Conservation (phyloP, 2,888 invertebrate species). For the Lysandra bellargus region DNA sequence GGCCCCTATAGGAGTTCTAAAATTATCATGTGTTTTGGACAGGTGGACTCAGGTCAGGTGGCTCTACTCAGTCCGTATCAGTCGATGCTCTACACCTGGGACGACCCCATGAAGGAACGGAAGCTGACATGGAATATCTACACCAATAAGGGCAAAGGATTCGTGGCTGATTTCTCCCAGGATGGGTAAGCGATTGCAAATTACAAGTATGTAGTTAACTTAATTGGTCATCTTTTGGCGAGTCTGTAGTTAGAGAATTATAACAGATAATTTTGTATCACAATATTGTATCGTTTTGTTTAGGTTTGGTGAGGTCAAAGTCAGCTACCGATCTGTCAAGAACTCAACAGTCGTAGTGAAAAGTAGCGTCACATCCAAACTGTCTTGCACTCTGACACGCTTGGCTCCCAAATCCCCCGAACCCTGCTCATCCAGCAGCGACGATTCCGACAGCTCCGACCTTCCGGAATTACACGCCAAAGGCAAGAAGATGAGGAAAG, state of each 20-base stretch:
- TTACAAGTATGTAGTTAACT: no score
- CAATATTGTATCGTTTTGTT: slow-evolving; percentile 36
- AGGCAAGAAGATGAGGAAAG: slow-evolving; percentile 84
- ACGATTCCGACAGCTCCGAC: slow-evolving; percentile 76
- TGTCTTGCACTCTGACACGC: slow-evolving; percentile 78
- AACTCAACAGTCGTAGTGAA: slow-evolving; percentile 73
- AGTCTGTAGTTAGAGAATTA: no score
- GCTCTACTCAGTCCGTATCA: slow-evolving; percentile 88
- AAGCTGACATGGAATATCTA: slow-evolving; percentile 90
- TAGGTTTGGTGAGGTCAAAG: slow-evolving; percentile 85
- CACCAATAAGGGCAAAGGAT: slow-evolving; percentile 87
- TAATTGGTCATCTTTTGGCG: no score
- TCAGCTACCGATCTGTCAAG: slow-evolving; percentile 86
- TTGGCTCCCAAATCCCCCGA: slow-evolving; percentile 76
- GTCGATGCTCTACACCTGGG: slow-evolving; percentile 91
- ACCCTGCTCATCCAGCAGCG: slow-evolving; percentile 81
- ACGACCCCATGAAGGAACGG: slow-evolving; percentile 87
- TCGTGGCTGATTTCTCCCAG: slow-evolving; percentile 85
- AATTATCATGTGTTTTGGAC: slow-evolving; percentile 33
- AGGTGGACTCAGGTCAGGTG: slow-evolving; percentile 76
- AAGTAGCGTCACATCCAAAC: slow-evolving; percentile 75
- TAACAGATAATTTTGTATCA: background rate
- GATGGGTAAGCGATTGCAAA: slow-evolving; percentile 73
- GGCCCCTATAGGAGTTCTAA: no score
- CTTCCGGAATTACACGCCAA: slow-evolving; percentile 70